A percentile compares a stretch with the other conserved stretches of the same genome.
phyloP scores from a whole-genome alignment of 1,140 invertebrate genomes.

The Yoshiicerus persimilis region DNA sequence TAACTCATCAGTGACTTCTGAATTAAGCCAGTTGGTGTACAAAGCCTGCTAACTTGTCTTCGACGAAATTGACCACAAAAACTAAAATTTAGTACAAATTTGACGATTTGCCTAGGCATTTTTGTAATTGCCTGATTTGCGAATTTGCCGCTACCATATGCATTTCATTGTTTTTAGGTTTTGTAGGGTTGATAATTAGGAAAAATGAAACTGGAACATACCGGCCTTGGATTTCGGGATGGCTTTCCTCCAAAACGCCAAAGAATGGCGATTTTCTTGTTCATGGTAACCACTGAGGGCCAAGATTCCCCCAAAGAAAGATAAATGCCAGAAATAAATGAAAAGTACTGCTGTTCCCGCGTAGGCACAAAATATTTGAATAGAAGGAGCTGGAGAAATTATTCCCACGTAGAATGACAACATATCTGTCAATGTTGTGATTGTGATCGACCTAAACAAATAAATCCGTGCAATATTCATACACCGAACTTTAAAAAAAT shows the following conservation, averaged over 20 bases:
- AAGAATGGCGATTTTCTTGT: slow-evolving; percentile 61
- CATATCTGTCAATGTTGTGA: slow-evolving; percentile 95
- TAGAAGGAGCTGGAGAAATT: slow-evolving; percentile 88
- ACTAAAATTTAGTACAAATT: no score
- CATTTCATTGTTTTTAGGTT: no score
- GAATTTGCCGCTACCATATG: no score
- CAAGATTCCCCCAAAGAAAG: neutral
- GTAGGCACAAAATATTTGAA: slow-evolving; percentile 94
- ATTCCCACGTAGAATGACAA: slow-evolving; percentile 94
- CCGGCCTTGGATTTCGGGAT: slow-evolving; percentile 68
- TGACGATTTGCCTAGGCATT: no score
- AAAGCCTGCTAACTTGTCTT: no score
- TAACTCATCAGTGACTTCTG: no score
- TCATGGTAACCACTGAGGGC: neutral
- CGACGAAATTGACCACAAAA: no score
- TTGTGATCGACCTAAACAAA: slow-evolving; percentile 74
- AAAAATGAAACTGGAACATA: neutral
- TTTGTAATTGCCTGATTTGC: no score
- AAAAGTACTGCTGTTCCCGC: slow-evolving; percentile 85
- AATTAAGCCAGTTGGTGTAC: no score
- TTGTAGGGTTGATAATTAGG: no score
- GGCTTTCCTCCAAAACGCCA: slow-evolving; percentile 62
- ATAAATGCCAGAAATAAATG: slow-evolving; percentile 85
- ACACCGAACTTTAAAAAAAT: neutral
- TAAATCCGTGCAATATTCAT: no score